A percentile compares a stretch with the other conserved stretches of the same genome.
phyloP scores from a whole-genome alignment of 2,113 vertebrate species.

The Chaetura pelagica region DNA sequence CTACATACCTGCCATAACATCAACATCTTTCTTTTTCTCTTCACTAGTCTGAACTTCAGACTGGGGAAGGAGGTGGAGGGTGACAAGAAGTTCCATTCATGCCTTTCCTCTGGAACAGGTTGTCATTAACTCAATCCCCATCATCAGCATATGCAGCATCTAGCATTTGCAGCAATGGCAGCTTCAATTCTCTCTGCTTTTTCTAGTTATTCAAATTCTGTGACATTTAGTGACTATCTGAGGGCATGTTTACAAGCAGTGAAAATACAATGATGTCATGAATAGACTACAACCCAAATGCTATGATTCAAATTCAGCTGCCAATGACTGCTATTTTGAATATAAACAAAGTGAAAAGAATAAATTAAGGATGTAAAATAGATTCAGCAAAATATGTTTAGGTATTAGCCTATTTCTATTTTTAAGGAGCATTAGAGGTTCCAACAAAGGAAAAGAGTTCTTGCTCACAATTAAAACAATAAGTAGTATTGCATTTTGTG shows the following conservation, averaged over 20 bases:
- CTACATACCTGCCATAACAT: neutral
- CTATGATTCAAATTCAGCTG: slow-evolving; percentile 9
- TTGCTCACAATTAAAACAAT: neutral
- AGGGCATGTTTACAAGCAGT: slow-evolving; percentile 47
- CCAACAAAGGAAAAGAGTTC: neutral
- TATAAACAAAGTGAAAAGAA: slow-evolving; percentile 33
- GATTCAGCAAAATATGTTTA: neutral
- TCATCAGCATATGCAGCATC: rapidly evolving
- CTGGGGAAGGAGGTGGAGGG: neutral
- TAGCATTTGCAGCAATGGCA: neutral
- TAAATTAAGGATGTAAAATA: slow-evolving; percentile 7
- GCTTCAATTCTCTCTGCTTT: slow-evolving; percentile 24
- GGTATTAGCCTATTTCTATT: neutral
- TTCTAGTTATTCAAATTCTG: slow-evolving; percentile 12
- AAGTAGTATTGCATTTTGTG: neutral
- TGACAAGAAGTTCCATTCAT: neutral
- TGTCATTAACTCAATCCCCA: neutral
- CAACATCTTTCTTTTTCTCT: neutral
- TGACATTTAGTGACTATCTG: slow-evolving; percentile 20
- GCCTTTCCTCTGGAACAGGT: neutral
- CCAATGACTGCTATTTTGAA: slow-evolving; percentile 41
- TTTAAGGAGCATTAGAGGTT: neutral
- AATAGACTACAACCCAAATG: slow-evolving; percentile 28
- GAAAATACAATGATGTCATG: slow-evolving; percentile 24
- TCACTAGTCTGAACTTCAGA: neutral